Evolutionary conservation across 92 coral and sea anemone genomes (phyloP).

Genomic region (Palythoa heliodiscus): DNA sequence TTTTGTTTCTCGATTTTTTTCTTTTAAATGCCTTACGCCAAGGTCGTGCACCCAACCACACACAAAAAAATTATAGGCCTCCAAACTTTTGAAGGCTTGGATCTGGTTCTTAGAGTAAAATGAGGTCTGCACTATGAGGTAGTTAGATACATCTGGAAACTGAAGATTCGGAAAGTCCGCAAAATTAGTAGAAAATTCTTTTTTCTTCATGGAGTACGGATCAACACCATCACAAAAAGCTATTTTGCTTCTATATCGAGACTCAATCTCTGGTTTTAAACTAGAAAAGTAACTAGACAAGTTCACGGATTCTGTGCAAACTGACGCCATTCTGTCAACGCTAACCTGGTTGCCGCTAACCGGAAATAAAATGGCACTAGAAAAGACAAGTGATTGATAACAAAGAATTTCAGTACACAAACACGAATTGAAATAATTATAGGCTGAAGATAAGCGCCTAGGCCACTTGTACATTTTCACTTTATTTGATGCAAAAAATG

Average conservation of each 20-base stretch:
- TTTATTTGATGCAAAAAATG: too few species aligned
- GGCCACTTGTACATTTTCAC: too few species aligned
- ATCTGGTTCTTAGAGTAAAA: conserved; percentile 45
- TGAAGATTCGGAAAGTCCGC: conserved; percentile 17
- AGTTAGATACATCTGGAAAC: conserved; percentile 47
- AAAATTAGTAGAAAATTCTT: conserved; percentile 33
- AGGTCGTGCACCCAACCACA: conserved; percentile 49
- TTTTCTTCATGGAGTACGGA: conserved; percentile 46
- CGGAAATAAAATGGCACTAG: not conserved
- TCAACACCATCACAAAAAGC: conserved; percentile 18
- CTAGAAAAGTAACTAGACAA: conserved; percentile 13
- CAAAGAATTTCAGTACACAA: too few species aligned
- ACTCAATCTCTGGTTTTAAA: conserved; percentile 1
- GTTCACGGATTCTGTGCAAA: not conserved
- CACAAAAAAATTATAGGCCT: conserved; percentile 48
- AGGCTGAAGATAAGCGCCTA: too few species aligned
- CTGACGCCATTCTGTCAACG: not conserved
- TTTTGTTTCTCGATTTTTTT: not conserved
- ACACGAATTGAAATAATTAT: too few species aligned
- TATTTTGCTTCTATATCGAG: conserved; percentile 43
- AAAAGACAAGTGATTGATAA: conserved; percentile 1
- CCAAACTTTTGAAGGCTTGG: conserved; percentile 54
- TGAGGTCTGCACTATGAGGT: conserved; percentile 36
- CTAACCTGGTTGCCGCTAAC: not conserved
- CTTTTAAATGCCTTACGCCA: conserved; percentile 33